These are phyloP conservation scores for Balanococcus diminutus DNA, from an alignment of 2,888 invertebrate genomes.

Conservation along the genomic window DNA sequence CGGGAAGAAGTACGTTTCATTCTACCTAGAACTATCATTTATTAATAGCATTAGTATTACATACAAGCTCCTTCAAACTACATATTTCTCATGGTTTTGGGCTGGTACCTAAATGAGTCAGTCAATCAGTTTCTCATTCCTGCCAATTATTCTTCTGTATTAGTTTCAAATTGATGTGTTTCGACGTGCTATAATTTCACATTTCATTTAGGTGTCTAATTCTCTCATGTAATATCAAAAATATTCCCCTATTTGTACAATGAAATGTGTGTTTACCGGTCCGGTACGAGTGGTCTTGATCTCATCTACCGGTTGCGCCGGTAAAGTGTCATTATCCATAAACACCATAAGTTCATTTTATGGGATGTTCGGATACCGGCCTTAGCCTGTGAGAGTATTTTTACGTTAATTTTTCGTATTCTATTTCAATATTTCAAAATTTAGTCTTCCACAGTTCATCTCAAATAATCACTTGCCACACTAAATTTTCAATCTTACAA, in stretches of 20 bases:
- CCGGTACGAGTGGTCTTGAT: not conserved
- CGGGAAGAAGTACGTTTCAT: slow-evolving; percentile 90
- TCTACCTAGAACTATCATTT: not conserved
- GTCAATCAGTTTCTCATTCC: not conserved
- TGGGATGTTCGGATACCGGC: too few species aligned
- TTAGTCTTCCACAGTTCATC: too few species aligned
- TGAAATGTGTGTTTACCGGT: too few species aligned
- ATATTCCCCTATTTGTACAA: not conserved
- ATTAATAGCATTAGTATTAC: too few species aligned
- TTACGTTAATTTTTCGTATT: too few species aligned
- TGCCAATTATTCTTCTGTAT: not conserved
- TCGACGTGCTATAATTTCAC: not conserved
- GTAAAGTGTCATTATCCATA: not conserved
- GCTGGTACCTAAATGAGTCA: not conserved
- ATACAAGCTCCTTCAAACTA: not conserved
- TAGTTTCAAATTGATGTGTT: not conserved
- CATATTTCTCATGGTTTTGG: not conserved
- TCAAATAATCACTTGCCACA: too few species aligned
- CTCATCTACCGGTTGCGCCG: not conserved
- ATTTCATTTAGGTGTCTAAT: not conserved
- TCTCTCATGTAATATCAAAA: not conserved
- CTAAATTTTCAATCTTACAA: too few species aligned
- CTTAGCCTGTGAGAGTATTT: too few species aligned
- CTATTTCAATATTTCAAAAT: too few species aligned
- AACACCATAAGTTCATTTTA: too few species aligned